Percentiles rank a stretch among this genome's conserved stretches.
Conservation (phyloP, 2,888 invertebrate genomes). For the Crocallis elinguaria region DNA sequence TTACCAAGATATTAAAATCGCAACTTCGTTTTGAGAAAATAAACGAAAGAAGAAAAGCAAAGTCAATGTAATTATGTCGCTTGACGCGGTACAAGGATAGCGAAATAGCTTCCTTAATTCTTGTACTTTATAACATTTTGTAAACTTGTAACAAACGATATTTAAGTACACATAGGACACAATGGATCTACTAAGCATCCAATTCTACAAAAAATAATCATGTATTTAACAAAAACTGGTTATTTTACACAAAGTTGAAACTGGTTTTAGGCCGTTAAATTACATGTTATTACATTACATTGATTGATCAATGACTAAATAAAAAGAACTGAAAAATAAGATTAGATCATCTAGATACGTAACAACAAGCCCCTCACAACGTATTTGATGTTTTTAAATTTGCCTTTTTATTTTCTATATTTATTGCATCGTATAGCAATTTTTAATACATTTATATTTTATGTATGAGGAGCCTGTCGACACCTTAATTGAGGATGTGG, state of each 20-base stretch:
- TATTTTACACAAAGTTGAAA: background rate
- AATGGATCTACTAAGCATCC: background rate
- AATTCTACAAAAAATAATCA: background rate
- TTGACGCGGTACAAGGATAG: constrained; percentile 68
- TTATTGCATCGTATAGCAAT: no score
- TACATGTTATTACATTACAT: background rate
- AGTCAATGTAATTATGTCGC: constrained; percentile 72
- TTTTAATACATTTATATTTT: no score
- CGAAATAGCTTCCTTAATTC: constrained; percentile 71
- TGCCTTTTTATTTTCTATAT: no score
- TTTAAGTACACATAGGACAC: background rate
- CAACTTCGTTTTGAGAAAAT: constrained; percentile 68
- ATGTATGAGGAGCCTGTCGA: no score
- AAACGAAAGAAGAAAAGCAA: constrained; percentile 70
- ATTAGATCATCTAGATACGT: background rate
- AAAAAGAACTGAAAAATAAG: background rate
- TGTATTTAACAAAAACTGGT: background rate
- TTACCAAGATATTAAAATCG: constrained; percentile 53
- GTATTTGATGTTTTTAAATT: no score
- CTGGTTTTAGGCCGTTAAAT: background rate
- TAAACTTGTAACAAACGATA: constrained; percentile 42
- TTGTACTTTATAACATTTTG: constrained; percentile 54
- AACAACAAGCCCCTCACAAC: no score
- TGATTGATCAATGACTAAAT: background rate
- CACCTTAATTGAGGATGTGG: no score